Evolutionary conservation across 2,888 invertebrate species (phyloP), one percentile per base, ranked within the genome.

Genomic region (Idaea dimidiata): DNA sequence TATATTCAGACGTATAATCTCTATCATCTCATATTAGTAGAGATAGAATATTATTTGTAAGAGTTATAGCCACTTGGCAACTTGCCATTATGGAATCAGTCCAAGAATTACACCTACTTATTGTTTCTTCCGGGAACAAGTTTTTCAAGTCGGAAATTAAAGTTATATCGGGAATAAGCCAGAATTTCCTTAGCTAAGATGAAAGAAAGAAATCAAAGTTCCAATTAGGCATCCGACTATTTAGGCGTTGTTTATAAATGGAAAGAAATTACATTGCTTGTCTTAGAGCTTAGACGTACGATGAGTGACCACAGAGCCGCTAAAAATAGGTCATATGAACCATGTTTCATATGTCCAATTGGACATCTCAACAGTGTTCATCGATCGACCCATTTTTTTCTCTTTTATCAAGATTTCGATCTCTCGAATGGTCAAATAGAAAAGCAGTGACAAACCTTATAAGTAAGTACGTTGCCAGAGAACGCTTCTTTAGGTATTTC

Each of bases 401-500:
- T n/a, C n/a, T n/a, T n/a, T n/a, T n/a, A n/a, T n/a, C n/a, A n/a
- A n/a, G n/a, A n/a, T n/a, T n/a, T n/a, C n/a, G n/a, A n/a, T n/a
- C n/a, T n/a, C n/a, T n/a, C n/a, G n/a, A n/a, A n/a, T n/a, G n/a
- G n/a, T n/a, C n/a, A n/a, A 24, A 24, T 24, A 5, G 24, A 24
- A 24, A 24, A 5, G 24, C 24, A 24, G 24, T 24, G 24, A 24
- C 24, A 24, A 24, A 96, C 97, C 94, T 96, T 95, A 86, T 95
- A 96, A 77, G 93, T 93, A 77, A 94, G 88, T 59, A 95, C 93
- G 72, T 93, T 93, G 67, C 95, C 95, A 62, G 94, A 93, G 86
- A 96, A 96, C 18, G 95, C 95, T 84, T 96, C 95, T 72, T 93
- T 94, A 16, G 96, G 96, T 73, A 97, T 94, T 74, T 94, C 94